Percentiles rank a stretch among this genome's conserved stretches.
Evolutionary conservation across 2,888 invertebrate species (phyloP).

Genomic region (Imbricaverruca yamaguchii): DNA sequence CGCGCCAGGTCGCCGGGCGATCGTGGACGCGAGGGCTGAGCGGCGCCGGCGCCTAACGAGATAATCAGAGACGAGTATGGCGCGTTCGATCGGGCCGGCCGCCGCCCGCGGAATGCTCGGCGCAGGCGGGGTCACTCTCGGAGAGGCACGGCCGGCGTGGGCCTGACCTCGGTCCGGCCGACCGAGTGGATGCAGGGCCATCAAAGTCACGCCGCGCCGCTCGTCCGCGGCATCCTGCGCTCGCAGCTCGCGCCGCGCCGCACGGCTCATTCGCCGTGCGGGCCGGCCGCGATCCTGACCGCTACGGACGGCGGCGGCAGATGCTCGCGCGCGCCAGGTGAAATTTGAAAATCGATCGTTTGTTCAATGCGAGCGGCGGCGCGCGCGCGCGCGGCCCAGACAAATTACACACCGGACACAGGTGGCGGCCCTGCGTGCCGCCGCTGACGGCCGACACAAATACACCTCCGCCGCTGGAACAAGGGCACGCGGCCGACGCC

Average conservation of each 20-base stretch:
- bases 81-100: no score
- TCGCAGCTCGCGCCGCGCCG: not conserved
- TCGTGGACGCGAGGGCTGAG: not conserved
- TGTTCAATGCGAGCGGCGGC: not conserved
- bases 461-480: not conserved
- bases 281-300: not conserved
- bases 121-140: no score
- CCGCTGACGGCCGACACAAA: not conserved
- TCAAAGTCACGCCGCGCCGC: not conserved
- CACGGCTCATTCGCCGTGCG: not conserved
- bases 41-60: not conserved
- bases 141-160: no score
- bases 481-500: not conserved
- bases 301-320: constrained; percentile 7
- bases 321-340: not conserved
- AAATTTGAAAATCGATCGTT: constrained; percentile 17
- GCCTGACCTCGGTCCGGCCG: not conserved
- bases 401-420: constrained; percentile 18
- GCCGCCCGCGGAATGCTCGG: no score
- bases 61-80: not conserved
- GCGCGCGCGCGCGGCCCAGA: not conserved
- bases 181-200: not conserved
- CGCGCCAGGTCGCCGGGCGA: not conserved
- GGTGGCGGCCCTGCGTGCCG: not conserved
- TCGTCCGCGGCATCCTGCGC: not conserved